Conservation (phyloP, 2,797 vertebrate genomes). For the Squalus acanthias region DNA sequence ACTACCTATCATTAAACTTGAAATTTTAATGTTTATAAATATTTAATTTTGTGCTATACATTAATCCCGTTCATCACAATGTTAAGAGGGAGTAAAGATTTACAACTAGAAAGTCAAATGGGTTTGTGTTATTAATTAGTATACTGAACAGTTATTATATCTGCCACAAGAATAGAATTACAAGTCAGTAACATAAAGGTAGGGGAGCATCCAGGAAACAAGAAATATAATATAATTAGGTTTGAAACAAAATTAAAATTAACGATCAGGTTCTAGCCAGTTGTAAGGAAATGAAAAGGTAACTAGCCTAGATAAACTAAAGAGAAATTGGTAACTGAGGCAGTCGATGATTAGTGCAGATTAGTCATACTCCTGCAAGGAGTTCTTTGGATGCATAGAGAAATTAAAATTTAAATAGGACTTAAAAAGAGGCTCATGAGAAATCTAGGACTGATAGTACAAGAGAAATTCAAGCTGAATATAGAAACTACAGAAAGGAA, state of each 20-base stretch:
- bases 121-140: neutral
- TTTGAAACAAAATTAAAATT: neutral
- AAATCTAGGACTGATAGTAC: too few relatives aligned
- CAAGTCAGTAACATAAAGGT: neutral
- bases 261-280: neutral
- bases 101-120: neutral
- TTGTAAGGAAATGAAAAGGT: neutral
- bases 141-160: neutral
- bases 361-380: too few relatives aligned
- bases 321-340: neutral
- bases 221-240: neutral
- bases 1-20: neutral
- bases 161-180: neutral
- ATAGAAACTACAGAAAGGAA: too few relatives aligned
- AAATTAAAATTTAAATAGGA: too few relatives aligned
- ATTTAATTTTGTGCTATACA: neutral
- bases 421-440: too few relatives aligned
- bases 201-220: neutral
- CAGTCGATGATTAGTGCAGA: too few relatives aligned
- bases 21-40: neutral
- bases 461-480: too few relatives aligned
- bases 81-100: constrained; percentile 15
- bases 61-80: neutral
- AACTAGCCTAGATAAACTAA: neutral
- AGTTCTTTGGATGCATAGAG: too few relatives aligned